Conservation (phyloP, 1,140 invertebrate species). For the Acyrthosiphon pisum region DNA sequence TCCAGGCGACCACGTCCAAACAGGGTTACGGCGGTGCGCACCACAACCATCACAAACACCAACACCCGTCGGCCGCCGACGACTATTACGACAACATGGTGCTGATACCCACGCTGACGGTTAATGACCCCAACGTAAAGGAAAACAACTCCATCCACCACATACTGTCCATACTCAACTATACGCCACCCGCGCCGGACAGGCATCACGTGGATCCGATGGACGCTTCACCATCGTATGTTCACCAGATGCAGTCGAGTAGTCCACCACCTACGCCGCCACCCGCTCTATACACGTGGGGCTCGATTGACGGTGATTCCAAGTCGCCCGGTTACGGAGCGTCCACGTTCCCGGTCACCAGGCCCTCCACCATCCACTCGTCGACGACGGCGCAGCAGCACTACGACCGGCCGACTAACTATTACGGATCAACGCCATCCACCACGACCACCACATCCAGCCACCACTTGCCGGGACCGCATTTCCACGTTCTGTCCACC, state of each 20-base stretch:
- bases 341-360: conserved; percentile 59
- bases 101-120: conserved; percentile 67
- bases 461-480: conserved; percentile 62
- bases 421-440: conserved; percentile 58
- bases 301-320: conserved; percentile 64
- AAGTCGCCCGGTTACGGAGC: conserved; percentile 61
- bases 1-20: conserved; percentile 54
- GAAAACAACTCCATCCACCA: conserved; percentile 66
- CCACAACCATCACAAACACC: conserved; percentile 17
- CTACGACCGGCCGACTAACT: conserved; percentile 60
- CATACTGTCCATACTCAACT: conserved; percentile 63
- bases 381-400: conserved; percentile 63
- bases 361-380: conserved; percentile 64
- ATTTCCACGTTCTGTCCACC: conserved; percentile 61
- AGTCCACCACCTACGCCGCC: conserved; percentile 62
- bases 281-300: conserved; percentile 66
- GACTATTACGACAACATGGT: conserved; percentile 64
- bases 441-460: conserved; percentile 58
- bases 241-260: neutral
- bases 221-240: conserved; percentile 60
- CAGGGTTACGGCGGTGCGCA: conserved; percentile 24
- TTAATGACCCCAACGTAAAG: conserved; percentile 63
- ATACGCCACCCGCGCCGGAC: conserved; percentile 57
- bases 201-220: conserved; percentile 44
- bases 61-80: neutral